Percentiles rank a stretch among this genome's conserved stretches.
Evolutionary conservation across 2,113 vertebrate genomes (phyloP).

Genomic region (Crypturellus undulatus): DNA sequence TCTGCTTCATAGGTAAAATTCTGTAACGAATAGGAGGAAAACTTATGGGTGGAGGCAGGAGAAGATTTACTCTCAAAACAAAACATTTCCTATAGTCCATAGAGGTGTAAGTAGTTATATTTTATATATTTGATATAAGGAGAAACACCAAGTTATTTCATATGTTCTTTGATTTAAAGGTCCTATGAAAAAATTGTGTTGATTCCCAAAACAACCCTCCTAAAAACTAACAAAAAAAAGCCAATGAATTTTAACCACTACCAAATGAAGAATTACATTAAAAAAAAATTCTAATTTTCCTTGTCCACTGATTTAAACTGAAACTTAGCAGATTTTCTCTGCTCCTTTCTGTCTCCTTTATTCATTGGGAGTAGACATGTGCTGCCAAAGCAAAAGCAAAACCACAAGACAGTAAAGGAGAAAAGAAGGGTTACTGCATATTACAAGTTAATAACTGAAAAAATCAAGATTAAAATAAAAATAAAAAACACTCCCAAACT

Average conservation of each 20-base stretch:
- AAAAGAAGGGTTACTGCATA: not conserved
- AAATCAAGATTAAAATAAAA: not conserved
- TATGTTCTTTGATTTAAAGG: fast-evolving
- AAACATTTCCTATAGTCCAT: fast-evolving
- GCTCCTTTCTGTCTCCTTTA: not conserved
- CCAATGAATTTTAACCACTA: not conserved
- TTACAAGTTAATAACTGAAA: not conserved
- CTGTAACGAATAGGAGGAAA: not conserved
- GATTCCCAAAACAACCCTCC: fast-evolving
- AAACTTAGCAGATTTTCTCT: not conserved
- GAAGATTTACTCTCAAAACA: not conserved
- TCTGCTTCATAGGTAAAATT: not conserved
- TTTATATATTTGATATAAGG: not conserved
- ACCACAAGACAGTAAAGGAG: not conserved
- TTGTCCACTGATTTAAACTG: not conserved
- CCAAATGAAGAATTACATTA: not conserved
- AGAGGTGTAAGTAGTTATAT: not conserved
- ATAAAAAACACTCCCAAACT: not conserved
- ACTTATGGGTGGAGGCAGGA: not conserved
- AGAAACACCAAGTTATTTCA: not conserved
- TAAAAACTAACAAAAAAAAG: not conserved
- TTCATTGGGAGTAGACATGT: not conserved
- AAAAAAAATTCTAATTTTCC: not conserved
- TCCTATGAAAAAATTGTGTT: not conserved
- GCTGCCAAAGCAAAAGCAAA: not conserved